phyloP scores from a whole-genome alignment of 37 sponge, comb jelly and placozoan species.

The Eunapius fragilis region DNA sequence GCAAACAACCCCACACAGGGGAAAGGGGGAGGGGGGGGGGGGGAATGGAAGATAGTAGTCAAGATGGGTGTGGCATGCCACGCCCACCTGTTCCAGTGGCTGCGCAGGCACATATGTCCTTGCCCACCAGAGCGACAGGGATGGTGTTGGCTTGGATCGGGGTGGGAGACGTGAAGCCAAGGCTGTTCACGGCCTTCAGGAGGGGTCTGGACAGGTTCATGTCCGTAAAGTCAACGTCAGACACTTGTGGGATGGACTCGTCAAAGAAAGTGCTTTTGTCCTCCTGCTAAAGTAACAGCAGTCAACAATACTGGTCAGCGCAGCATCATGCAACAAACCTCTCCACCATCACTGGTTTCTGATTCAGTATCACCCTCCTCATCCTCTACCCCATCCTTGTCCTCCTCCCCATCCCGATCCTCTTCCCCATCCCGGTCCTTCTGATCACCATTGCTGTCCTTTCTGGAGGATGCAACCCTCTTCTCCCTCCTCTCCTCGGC shows the following conservation, averaged over 20 bases:
- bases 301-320: neutral
- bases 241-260: slow-evolving; percentile 55
- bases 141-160: slow-evolving; percentile 93
- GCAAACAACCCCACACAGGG: neutral
- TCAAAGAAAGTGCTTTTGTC: slow-evolving; percentile 65
- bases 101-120: slow-evolving; percentile 99
- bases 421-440: slow-evolving; percentile 44
- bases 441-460: neutral
- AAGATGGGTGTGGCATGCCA: neutral
- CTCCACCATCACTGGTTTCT: neutral
- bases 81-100: slow-evolving; percentile 96
- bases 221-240: slow-evolving; percentile 81
- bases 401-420: slow-evolving; percentile 35
- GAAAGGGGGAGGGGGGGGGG: neutral
- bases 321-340: neutral
- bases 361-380: neutral
- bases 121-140: slow-evolving; percentile 98
- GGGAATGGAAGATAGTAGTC: neutral
- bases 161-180: slow-evolving; percentile 93
- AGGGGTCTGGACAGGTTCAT: slow-evolving; percentile 97
- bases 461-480: slow-evolving; percentile 1
- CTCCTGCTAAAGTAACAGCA: slow-evolving; percentile 11
- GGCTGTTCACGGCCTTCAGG: slow-evolving; percentile 81
- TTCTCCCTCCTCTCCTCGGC: slow-evolving; percentile 8
- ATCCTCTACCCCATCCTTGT: slow-evolving; percentile 12